These are phyloP conservation scores for Balearica regulorum DNA, from an alignment of 2,797 vertebrate genomes.

Conservation along the genomic window DNA sequence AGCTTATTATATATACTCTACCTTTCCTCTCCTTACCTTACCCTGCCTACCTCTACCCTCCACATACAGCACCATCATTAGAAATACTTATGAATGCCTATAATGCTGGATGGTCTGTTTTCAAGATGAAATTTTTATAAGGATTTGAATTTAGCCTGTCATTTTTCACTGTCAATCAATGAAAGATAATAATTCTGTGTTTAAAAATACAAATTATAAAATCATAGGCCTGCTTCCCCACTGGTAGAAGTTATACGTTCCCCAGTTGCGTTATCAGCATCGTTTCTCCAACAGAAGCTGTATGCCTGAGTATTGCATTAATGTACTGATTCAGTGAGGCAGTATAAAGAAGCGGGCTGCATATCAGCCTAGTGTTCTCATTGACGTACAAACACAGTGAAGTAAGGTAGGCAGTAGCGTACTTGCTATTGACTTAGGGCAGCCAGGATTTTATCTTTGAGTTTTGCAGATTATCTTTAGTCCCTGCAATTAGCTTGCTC, in stretches of 20 bases:
- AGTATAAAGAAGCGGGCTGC: background rate
- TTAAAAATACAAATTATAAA: too few relatives aligned
- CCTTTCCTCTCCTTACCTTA: too few relatives aligned
- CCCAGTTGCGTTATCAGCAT: background rate
- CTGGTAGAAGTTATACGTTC: background rate
- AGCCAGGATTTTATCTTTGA: background rate
- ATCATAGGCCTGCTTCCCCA: too few relatives aligned
- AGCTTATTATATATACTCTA: too few relatives aligned
- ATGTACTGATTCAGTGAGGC: background rate
- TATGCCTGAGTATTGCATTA: background rate
- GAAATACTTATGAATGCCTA: too few relatives aligned
- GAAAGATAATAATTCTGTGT: too few relatives aligned
- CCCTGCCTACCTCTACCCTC: too few relatives aligned
- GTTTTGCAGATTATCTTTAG: background rate
- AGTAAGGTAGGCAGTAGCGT: background rate
- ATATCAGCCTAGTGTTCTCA: background rate
- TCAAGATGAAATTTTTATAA: too few relatives aligned
- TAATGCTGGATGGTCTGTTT: too few relatives aligned
- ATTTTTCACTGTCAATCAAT: too few relatives aligned
- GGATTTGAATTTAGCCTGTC: too few relatives aligned
- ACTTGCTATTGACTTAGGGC: background rate
- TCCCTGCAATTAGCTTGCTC: background rate
- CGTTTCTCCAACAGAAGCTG: background rate
- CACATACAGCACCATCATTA: too few relatives aligned
- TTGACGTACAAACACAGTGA: accelerated